phyloP scores from a whole-genome alignment of 1,140 invertebrate species.

The Drosophila sucinea region DNA sequence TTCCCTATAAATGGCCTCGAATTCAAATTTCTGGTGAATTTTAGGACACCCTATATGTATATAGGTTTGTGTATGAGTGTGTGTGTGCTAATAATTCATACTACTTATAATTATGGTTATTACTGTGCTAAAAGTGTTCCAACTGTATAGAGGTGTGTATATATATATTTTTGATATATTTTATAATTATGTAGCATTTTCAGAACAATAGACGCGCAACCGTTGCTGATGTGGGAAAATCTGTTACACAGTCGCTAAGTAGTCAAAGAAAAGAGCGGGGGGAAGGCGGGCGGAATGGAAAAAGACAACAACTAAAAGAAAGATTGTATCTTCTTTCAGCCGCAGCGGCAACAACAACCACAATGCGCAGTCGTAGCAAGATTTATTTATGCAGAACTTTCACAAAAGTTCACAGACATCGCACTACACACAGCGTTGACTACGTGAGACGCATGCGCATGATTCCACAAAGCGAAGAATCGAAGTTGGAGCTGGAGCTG shows the following conservation, averaged over 20 bases:
- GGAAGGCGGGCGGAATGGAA: background rate
- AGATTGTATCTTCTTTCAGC: constrained; percentile 1
- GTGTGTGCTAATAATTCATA: constrained; percentile 33
- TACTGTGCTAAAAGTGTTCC: constrained; percentile 16
- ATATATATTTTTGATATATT: constrained; percentile 7
- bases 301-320: constrained; percentile 17
- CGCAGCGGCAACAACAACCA: background rate
- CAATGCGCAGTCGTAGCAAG: constrained; percentile 36
- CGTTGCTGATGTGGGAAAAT: constrained; percentile 55
- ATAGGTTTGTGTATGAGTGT: background rate
- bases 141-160: background rate
- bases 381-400: constrained; percentile 75
- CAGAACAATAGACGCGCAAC: constrained; percentile 52
- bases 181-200: constrained; percentile 26
- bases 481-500: constrained; percentile 3
- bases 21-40: background rate
- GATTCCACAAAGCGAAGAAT: constrained; percentile 27
- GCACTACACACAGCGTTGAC: background rate
- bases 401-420: constrained; percentile 70
- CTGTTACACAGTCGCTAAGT: constrained; percentile 47
- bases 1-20: background rate
- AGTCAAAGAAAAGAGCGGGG: constrained; percentile 46
- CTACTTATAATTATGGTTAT: constrained; percentile 40
- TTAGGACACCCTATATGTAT: background rate
- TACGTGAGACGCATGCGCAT: constrained; percentile 74